Conservation (phyloP, 2,797 vertebrate genomes). For the Poecilia velifera region DNA sequence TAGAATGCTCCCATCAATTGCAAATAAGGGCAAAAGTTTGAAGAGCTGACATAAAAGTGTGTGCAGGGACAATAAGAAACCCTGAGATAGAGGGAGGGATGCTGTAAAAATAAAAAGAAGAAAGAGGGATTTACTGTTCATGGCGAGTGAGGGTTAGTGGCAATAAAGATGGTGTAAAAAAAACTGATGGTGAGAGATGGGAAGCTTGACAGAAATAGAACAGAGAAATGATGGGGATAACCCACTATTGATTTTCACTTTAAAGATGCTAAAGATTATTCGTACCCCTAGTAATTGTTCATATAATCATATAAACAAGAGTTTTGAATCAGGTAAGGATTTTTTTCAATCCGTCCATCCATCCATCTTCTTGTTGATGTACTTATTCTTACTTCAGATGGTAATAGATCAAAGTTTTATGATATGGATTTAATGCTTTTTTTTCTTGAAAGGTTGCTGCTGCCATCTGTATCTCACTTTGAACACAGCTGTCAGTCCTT, state of each 20-base stretch:
- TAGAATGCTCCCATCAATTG: neutral
- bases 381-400: neutral
- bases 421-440: neutral
- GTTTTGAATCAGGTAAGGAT: neutral
- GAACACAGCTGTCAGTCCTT: neutral
- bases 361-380: neutral
- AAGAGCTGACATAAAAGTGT: neutral
- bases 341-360: neutral
- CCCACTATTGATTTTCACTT: slow-evolving; percentile 20
- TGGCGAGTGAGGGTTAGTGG: neutral
- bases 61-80: slow-evolving; percentile 8
- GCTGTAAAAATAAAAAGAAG: slow-evolving; percentile 13
- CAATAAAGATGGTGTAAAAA: slow-evolving; percentile 19
- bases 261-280: neutral
- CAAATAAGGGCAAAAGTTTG: slow-evolving; percentile 3
- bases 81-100: slow-evolving; percentile 9
- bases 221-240: slow-evolving; percentile 1
- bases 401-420: neutral
- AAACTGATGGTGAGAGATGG: neutral
- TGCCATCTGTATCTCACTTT: neutral
- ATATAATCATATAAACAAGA: neutral
- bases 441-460: neutral
- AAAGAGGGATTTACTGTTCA: slow-evolving; percentile 12
- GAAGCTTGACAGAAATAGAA: slow-evolving; percentile 5
- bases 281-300: neutral